These are phyloP conservation scores for Thrips palmi DNA, from an alignment of 1,140 invertebrate genomes.

Conservation along the genomic window DNA sequence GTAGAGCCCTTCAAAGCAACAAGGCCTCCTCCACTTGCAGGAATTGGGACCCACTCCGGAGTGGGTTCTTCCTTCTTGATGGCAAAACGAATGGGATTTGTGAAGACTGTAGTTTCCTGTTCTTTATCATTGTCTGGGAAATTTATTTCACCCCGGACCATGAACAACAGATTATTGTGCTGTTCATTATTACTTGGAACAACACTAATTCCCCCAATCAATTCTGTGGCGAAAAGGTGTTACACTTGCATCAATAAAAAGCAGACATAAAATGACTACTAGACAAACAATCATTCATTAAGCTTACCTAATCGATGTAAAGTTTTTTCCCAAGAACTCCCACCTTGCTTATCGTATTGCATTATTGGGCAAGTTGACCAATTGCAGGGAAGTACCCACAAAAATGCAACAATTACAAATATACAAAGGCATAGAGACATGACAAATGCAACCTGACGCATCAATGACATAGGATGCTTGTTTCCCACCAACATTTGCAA, in stretches of 20 bases:
- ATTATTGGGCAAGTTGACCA: slow-evolving; percentile 36
- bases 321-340: slow-evolving; percentile 41
- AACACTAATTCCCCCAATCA: slow-evolving; percentile 48
- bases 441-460: slow-evolving; percentile 41
- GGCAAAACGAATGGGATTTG: too few relatives aligned
- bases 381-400: slow-evolving; percentile 56
- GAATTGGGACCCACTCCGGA: slow-evolving; percentile 17
- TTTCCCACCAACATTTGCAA: too few relatives aligned
- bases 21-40: slow-evolving; percentile 26
- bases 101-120: too few relatives aligned
- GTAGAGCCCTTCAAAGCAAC: slow-evolving; percentile 37
- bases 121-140: too few relatives aligned
- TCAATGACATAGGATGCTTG: slow-evolving; percentile 28
- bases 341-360: slow-evolving; percentile 31
- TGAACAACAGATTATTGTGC: slow-evolving; percentile 45
- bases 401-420: slow-evolving; percentile 45
- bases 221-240: slow-evolving; percentile 24
- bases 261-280: slow-evolving; percentile 1
- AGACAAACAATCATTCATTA: neutral
- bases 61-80: slow-evolving; percentile 23
- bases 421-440: slow-evolving; percentile 47
- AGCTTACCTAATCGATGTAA: slow-evolving; percentile 41
- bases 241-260: neutral
- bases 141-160: slow-evolving; percentile 36
- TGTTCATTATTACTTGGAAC: slow-evolving; percentile 35